phyloP scores from a whole-genome alignment of 2,797 vertebrate genomes.

The Botia kubotai region DNA sequence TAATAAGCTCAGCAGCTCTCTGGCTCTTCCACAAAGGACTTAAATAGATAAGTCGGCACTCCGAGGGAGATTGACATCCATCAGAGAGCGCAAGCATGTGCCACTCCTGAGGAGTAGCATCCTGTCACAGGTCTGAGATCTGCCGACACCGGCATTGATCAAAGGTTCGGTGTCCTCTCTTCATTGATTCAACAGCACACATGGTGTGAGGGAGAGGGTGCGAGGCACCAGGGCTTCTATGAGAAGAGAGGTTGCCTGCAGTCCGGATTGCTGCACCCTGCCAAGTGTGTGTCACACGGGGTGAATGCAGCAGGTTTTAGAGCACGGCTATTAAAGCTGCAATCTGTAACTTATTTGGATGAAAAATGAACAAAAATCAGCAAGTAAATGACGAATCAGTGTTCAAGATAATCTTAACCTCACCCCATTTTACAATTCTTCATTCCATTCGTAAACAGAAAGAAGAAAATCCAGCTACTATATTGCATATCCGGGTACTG shows the following conservation, averaged over 20 bases:
- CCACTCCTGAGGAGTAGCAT: slow-evolving; percentile 29
- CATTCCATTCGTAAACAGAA: no score
- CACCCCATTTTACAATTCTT: no score
- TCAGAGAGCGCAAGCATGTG: slow-evolving; percentile 31
- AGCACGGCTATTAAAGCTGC: no score
- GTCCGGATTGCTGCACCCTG: slow-evolving; percentile 30
- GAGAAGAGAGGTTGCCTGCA: slow-evolving; percentile 35
- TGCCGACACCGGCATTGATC: slow-evolving; percentile 68
- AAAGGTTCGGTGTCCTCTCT: slow-evolving; percentile 65
- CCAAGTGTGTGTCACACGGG: slow-evolving; percentile 25
- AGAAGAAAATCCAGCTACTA: no score
- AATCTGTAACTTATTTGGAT: no score
- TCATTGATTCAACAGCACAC: slow-evolving; percentile 68
- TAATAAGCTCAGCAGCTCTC: slow-evolving; percentile 70
- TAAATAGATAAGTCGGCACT: slow-evolving; percentile 44
- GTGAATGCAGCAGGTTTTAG: background rate
- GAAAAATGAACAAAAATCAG: no score
- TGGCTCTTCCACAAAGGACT: slow-evolving; percentile 18
- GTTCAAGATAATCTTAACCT: no score
- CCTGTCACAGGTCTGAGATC: slow-evolving; percentile 41
- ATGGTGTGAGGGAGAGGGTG: slow-evolving; percentile 54
- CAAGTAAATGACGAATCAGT: no score
- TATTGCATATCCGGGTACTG: no score
- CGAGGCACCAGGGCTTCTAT: slow-evolving; percentile 27
- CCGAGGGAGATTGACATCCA: slow-evolving; percentile 37